Evolutionary conservation across 2,797 vertebrate species (phyloP).

Genomic region (Nannoperca australis): DNA sequence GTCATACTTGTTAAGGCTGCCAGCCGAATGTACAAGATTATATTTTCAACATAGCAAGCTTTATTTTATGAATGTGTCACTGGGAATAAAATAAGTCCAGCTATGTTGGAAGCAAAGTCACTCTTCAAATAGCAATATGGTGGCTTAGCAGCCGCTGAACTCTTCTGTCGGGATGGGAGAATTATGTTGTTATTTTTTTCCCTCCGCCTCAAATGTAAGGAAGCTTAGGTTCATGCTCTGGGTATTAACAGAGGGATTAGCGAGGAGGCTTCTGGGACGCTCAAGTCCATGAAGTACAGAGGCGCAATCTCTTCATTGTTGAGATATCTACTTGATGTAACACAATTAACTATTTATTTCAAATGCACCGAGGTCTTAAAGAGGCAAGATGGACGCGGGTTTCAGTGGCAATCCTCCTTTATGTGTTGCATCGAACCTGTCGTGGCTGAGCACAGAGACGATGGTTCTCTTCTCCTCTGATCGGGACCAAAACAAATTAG

Average conservation of each 20-base stretch:
- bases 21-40: conserved; percentile 67
- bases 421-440: conserved; percentile 4
- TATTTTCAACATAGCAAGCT: conserved; percentile 61
- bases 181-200: conserved; percentile 74
- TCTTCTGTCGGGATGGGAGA: conserved; percentile 64
- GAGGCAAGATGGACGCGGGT: conserved; percentile 26
- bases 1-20: conserved; percentile 61
- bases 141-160: conserved; percentile 73
- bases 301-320: conserved; percentile 62
- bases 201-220: conserved; percentile 64
- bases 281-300: conserved; percentile 60
- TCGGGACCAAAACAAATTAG: conserved; percentile 32
- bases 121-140: conserved; percentile 70
- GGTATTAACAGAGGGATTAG: conserved; percentile 82
- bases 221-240: conserved; percentile 81
- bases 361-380: conserved; percentile 29
- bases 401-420: conserved; percentile 12
- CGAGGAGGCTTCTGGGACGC: conserved; percentile 61
- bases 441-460: neutral
- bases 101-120: conserved; percentile 63
- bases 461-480: conserved; percentile 12
- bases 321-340: conserved; percentile 62
- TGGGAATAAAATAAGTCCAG: conserved; percentile 60
- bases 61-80: conserved; percentile 65
- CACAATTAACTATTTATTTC: conserved; percentile 65